Base-by-base conservation (phyloP, 1,140 invertebrate species). In the Rhynchophorus ferrugineus region DNA sequence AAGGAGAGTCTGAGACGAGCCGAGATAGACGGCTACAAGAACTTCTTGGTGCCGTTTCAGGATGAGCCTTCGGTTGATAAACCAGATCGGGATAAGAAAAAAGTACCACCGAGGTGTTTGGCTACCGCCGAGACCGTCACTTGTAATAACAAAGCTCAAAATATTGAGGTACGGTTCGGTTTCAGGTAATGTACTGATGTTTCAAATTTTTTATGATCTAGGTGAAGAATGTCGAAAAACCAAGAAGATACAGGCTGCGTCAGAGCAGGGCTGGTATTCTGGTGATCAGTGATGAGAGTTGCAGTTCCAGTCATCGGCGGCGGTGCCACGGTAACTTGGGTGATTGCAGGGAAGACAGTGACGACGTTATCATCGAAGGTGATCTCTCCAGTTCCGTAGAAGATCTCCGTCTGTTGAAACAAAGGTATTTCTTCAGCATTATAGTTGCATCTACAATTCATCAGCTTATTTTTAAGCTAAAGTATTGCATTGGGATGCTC, bases 251-350 rank as follows among this genome's bases (percentile, higher is more conserved):
- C 43, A 71, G 61, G 54, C 62, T 73, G 44, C 63, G 73, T 38
- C 71, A 69, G 44, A 69, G 72, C 54, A 71, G 71, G 44, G 73
- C 73, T n/a, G 73, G 73, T 37, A 75, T 71, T 16, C 60, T 75
- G 48, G 64, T 75, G 36, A 69, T 75, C 39, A 64, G 63, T 33
- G 69, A 74, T 17, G 73, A 75, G 49, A 73, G 71, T 63, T 70
- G 72, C 39, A 69, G 62, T 49, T 61, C 62, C 13, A 36, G 57
- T 24, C 49, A 66, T 18, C 58, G 63, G 16, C 63, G 66, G 8
- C 60, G 69, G 1, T 61, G 67, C 9, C 54, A 45, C 13, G 46
- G 36, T 17, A 43, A 50, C 11, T 35, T 36, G 16, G 44, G 43
- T 16, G 48, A 44, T 33, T 47, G 50, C 29, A n/a, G 34, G 21